phyloP scores from a whole-genome alignment of 2,888 invertebrate species.

The Drosophila tanythrix region DNA sequence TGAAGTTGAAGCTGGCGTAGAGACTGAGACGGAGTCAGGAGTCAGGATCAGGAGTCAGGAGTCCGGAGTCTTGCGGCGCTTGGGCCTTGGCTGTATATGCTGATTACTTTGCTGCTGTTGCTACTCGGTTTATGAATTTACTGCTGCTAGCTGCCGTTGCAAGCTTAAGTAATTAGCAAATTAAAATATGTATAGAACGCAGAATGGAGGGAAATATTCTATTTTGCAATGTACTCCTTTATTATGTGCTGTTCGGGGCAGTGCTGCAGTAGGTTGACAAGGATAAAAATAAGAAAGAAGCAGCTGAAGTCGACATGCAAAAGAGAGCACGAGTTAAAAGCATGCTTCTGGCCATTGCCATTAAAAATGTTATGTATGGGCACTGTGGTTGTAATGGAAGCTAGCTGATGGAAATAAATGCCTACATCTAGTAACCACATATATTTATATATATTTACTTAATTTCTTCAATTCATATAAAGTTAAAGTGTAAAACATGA shows the following conservation, averaged over 20 bases:
- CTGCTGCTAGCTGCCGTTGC: conserved; percentile 46
- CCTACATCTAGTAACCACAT: neutral
- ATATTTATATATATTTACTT: neutral
- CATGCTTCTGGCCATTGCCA: conserved; percentile 39
- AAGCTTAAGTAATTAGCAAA: conserved; percentile 78
- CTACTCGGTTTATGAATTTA: conserved; percentile 68
- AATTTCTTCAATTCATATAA: neutral
- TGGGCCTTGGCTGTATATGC: conserved; percentile 54
- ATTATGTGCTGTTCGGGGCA: conserved; percentile 12
- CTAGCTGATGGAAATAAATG: conserved; percentile 12
- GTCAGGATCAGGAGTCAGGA: neutral
- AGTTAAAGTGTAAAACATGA: neutral
- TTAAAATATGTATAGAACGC: conserved; percentile 69
- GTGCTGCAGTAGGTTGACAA: conserved; percentile 33
- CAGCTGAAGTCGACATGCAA: conserved; percentile 17
- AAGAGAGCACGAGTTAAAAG: conserved; percentile 33
- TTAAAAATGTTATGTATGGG: conserved; percentile 46
- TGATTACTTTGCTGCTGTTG: conserved; percentile 68
- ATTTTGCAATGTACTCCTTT: neutral
- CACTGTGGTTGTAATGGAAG: conserved; percentile 35
- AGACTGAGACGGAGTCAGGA: conserved; percentile 1
- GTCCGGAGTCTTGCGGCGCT: conserved; percentile 24
- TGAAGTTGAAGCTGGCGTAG: conserved; percentile 25
- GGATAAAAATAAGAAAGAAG: conserved; percentile 12
- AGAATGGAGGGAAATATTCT: conserved; percentile 33